Percentiles rank a stretch among this genome's conserved stretches.
Evolutionary conservation across 2,113 vertebrate genomes (phyloP).

Genomic region (Neolamprologus brichardi): DNA sequence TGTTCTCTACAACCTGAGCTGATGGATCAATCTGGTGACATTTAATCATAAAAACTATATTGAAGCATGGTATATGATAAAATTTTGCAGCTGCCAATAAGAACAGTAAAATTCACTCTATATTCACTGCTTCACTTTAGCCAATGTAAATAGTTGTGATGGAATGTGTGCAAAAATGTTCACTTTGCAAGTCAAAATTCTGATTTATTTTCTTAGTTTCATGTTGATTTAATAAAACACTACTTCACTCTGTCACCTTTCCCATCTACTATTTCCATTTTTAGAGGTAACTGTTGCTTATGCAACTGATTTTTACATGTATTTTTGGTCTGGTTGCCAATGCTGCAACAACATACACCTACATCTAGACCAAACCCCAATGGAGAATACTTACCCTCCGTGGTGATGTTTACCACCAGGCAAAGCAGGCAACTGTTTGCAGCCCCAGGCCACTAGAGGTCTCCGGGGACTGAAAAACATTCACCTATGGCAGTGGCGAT

Average conservation of each 20-base stretch:
- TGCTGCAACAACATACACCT: background rate
- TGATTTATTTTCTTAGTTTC: background rate
- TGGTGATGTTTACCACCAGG: background rate
- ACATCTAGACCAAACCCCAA: background rate
- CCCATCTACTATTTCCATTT: background rate
- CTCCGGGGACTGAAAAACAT: background rate
- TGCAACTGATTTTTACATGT: background rate
- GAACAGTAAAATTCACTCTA: background rate
- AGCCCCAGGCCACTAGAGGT: background rate
- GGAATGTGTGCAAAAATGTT: background rate
- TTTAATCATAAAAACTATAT: background rate
- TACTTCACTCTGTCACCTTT: background rate
- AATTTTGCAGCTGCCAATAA: background rate
- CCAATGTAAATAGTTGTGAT: background rate
- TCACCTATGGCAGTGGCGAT: background rate
- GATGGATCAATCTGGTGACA: background rate
- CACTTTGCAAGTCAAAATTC: background rate
- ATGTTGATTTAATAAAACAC: background rate
- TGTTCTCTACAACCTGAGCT: background rate
- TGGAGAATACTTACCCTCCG: background rate
- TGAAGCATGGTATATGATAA: background rate
- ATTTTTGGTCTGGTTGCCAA: background rate
- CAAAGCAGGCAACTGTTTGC: background rate
- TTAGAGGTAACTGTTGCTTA: background rate
- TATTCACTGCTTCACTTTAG: background rate